phyloP scores from a whole-genome alignment of 2,113 vertebrate species.

The Pelmatolapia mariae region DNA sequence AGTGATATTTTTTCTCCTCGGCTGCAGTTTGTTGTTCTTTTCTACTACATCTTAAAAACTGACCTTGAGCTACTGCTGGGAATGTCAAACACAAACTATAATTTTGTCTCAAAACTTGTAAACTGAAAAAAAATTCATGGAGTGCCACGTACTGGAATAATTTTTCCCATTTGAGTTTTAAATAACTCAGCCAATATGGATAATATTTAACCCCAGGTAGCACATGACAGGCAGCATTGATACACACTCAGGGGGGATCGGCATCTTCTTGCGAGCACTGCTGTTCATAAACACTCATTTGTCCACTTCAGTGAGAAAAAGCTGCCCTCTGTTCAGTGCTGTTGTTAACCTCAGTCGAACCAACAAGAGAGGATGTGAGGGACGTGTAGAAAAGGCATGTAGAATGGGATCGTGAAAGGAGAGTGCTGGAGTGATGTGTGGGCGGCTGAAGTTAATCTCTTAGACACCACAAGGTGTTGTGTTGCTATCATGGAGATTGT shows the following conservation, averaged over 20 bases:
- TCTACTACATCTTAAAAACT: not conserved
- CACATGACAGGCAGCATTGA: not conserved
- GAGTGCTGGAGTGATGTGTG: constrained; percentile 49
- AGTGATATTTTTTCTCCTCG: not conserved
- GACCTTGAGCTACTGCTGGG: not conserved
- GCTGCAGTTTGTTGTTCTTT: not conserved
- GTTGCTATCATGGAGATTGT: constrained; percentile 44
- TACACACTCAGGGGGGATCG: not conserved
- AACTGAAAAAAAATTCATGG: not conserved
- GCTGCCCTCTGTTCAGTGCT: not conserved
- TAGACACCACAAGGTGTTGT: constrained; percentile 50
- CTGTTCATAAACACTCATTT: not conserved
- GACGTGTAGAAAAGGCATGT: not conserved
- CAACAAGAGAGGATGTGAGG: constrained; percentile 15
- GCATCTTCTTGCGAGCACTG: not conserved
- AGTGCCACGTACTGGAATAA: not conserved
- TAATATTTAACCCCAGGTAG: not conserved
- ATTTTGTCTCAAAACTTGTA: not conserved
- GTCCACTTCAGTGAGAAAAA: not conserved
- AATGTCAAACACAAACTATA: not conserved
- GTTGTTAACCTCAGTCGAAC: constrained; percentile 20
- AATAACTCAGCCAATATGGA: not conserved
- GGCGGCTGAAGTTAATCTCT: constrained; percentile 53
- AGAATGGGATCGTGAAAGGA: constrained; percentile 23
- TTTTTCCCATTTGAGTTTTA: not conserved